phyloP scores from a whole-genome alignment of 2,888 invertebrate species.

The Stenoptilia bipunctidactyla region DNA sequence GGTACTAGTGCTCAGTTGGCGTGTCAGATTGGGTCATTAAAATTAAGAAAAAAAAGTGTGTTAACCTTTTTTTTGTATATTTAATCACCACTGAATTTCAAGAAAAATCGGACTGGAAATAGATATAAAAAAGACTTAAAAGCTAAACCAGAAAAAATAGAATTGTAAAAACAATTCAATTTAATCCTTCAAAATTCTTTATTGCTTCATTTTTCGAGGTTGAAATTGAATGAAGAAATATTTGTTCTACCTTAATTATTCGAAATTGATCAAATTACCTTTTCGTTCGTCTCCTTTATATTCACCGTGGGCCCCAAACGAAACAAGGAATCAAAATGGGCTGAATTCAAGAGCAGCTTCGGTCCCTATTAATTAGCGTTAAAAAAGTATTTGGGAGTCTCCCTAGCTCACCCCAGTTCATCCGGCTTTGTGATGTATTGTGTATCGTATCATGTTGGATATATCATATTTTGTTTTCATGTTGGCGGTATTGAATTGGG shows the following conservation, averaged over 20 bases:
- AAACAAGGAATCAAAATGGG: conserved; percentile 31
- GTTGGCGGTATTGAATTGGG: too few relatives aligned
- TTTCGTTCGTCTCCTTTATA: conserved; percentile 18
- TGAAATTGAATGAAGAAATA: conserved; percentile 16
- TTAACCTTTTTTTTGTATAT: too few relatives aligned
- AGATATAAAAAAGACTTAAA: too few relatives aligned
- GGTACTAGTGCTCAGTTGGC: too few relatives aligned
- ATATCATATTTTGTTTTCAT: too few relatives aligned
- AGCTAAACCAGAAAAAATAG: too few relatives aligned
- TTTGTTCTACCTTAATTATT: conserved; percentile 21
- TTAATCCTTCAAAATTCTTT: too few relatives aligned
- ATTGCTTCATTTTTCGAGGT: conserved; percentile 5
- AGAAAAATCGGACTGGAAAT: too few relatives aligned
- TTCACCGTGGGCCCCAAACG: conserved; percentile 17
- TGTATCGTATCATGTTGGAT: conserved; percentile 14
- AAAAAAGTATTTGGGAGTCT: conserved; percentile 19
- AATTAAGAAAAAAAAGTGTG: too few relatives aligned
- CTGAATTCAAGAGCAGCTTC: conserved; percentile 18
- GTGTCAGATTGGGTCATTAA: too few relatives aligned
- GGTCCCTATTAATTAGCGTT: conserved; percentile 31
- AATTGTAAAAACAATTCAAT: too few relatives aligned
- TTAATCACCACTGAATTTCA: too few relatives aligned
- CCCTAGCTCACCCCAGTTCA: conserved; percentile 1
- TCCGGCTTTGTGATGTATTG: conserved; percentile 31
- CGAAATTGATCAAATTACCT: conserved; percentile 27